Conservation (phyloP, 1,140 invertebrate genomes). For the Leptestheria dahalacensis region DNA sequence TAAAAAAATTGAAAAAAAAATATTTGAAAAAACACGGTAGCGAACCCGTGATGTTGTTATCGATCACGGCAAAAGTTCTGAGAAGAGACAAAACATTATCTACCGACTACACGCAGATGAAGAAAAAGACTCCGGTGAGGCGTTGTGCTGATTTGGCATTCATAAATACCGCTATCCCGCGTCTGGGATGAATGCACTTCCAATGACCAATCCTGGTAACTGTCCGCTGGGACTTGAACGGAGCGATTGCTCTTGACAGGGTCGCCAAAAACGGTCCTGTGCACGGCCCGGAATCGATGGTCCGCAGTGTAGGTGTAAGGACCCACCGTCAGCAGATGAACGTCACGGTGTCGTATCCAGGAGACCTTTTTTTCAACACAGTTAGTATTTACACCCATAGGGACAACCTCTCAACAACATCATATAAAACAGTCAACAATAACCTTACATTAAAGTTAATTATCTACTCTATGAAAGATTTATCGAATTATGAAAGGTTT, state of each 20-base stretch:
- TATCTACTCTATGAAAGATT: no score
- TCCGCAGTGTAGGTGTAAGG: constrained; percentile 81
- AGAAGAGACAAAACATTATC: no score
- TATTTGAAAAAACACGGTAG: no score
- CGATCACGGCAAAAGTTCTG: not conserved
- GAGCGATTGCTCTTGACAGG: not conserved
- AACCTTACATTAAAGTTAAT: no score
- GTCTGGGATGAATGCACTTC: constrained; percentile 72
- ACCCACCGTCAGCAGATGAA: constrained; percentile 75
- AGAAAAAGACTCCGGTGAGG: constrained; percentile 75
- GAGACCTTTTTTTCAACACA: constrained; percentile 9
- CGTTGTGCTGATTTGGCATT: constrained; percentile 78
- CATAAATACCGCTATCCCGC: constrained; percentile 68
- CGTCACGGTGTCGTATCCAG: constrained; percentile 57
- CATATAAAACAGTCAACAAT: no score
- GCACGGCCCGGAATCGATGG: constrained; percentile 69
- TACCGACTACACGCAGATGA: constrained; percentile 68
- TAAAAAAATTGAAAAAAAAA: no score
- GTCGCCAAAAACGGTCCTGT: constrained; percentile 27
- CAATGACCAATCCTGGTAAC: constrained; percentile 72
- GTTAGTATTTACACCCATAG: no score
- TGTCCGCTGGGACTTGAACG: constrained; percentile 4
- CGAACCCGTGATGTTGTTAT: no score
- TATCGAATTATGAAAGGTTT: no score
- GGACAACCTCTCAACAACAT: no score